phyloP scores from a whole-genome alignment of 2,797 vertebrate genomes.

The Acipenser oxyrinchus region DNA sequence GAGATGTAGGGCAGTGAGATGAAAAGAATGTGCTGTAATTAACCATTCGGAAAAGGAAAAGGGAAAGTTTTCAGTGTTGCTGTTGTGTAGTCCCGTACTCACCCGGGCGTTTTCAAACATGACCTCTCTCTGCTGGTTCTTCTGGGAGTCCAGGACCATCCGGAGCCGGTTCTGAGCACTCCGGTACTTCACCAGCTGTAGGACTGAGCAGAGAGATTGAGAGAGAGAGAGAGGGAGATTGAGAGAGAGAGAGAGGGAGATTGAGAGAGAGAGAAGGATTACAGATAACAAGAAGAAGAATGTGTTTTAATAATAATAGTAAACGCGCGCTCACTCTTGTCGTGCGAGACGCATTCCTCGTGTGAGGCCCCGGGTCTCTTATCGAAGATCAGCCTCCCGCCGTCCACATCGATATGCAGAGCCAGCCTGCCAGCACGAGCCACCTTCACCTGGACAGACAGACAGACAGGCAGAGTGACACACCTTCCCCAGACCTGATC shows the following conservation, averaged over 20 bases:
- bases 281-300: background rate
- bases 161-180: slow-evolving; percentile 56
- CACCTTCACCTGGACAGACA: slow-evolving; percentile 58
- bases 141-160: slow-evolving; percentile 60
- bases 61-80: too few relatives aligned
- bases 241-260: too few relatives aligned
- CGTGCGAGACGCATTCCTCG: slow-evolving; percentile 55
- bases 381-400: slow-evolving; percentile 61
- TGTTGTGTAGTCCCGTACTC: slow-evolving; percentile 11
- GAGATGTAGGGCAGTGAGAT: too few relatives aligned
- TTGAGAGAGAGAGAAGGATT: background rate
- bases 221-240: too few relatives aligned
- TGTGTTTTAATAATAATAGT: background rate
- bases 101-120: slow-evolving; percentile 65
- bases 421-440: slow-evolving; percentile 60
- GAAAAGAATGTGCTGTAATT: too few relatives aligned
- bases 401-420: slow-evolving; percentile 59
- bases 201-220: slow-evolving; percentile 38
- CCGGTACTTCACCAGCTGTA: slow-evolving; percentile 66
- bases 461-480: slow-evolving; percentile 2
- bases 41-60: too few relatives aligned
- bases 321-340: slow-evolving; percentile 50
- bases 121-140: slow-evolving; percentile 55
- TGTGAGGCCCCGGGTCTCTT: slow-evolving; percentile 51
- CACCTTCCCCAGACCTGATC: background rate